Evolutionary conservation across 2,797 vertebrate genomes (phyloP).

Genomic region (Avahi laniger): DNA sequence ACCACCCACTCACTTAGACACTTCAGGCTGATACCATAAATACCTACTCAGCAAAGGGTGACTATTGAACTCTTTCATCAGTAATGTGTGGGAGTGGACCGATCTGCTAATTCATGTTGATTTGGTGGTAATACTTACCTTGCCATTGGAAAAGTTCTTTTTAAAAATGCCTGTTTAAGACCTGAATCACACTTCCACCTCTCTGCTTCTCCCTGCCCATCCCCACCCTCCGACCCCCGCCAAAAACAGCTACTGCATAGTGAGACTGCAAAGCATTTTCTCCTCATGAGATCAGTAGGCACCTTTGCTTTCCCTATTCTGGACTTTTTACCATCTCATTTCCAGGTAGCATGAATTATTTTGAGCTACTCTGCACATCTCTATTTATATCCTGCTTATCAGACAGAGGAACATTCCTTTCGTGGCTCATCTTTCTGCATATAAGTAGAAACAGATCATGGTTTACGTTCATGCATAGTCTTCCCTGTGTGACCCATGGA

Average conservation of each 20-base stretch:
- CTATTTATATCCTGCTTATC: slow-evolving; percentile 79
- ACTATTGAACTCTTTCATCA: slow-evolving; percentile 48
- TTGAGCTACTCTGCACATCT: slow-evolving; percentile 63
- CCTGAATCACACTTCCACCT: background rate
- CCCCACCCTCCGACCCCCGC: background rate
- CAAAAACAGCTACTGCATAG: background rate
- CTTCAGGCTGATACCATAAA: slow-evolving; percentile 60
- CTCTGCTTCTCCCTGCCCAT: rapidly evolving
- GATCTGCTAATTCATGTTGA: background rate
- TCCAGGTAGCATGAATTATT: slow-evolving; percentile 81
- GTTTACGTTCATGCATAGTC: slow-evolving; percentile 42
- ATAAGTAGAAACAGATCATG: slow-evolving; percentile 53
- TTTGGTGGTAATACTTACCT: slow-evolving; percentile 33
- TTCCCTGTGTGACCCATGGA: slow-evolving; percentile 24
- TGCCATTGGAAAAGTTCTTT: background rate
- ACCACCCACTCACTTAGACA: slow-evolving; percentile 58
- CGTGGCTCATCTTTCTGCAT: slow-evolving; percentile 57
- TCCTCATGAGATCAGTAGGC: slow-evolving; percentile 24
- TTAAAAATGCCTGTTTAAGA: slow-evolving; percentile 45
- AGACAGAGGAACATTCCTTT: slow-evolving; percentile 71
- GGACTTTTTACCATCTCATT: slow-evolving; percentile 77
- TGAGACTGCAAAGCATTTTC: background rate
- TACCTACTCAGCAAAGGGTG: slow-evolving; percentile 9
- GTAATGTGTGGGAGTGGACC: slow-evolving; percentile 35
- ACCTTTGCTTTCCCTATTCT: slow-evolving; percentile 41